Evolutionary conservation across 2,797 vertebrate genomes (phyloP).

Genomic region (Eidolon dupreanum): DNA sequence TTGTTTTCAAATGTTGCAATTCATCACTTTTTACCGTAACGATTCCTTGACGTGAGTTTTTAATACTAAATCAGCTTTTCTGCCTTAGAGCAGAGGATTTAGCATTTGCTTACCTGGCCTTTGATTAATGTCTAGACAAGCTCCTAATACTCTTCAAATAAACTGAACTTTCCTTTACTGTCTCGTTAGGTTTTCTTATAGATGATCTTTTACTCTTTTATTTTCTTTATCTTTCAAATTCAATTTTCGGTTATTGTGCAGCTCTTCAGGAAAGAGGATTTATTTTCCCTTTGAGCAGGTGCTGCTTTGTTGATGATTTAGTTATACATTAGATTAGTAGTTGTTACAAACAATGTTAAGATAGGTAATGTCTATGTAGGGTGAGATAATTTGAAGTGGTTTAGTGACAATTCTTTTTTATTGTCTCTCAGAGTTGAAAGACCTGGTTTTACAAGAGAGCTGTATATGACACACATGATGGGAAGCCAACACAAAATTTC

Average conservation of each 20-base stretch:
- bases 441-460: not conserved
- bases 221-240: constrained; percentile 46
- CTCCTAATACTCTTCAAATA: not conserved
- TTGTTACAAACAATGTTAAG: constrained; percentile 40
- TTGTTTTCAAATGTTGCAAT: not conserved
- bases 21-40: not conserved
- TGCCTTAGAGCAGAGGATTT: not conserved
- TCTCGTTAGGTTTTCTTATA: constrained; percentile 4
- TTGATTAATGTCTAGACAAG: not conserved
- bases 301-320: not conserved
- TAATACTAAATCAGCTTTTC: constrained; percentile 1
- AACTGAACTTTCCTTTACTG: not conserved
- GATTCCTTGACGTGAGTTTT: not conserved
- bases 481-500: not conserved
- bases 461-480: not conserved
- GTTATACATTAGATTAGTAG: not conserved
- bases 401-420: not conserved
- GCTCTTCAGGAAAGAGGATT: constrained; percentile 10
- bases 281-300: constrained; percentile 37
- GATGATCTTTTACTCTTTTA: not conserved
- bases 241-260: not conserved
- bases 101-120: constrained; percentile 14
- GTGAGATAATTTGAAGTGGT: not conserved
- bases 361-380: not conserved
- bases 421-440: not conserved